Evolutionary conservation across 2,888 invertebrate species (phyloP), one percentile per base, ranked within the genome.

Genomic region (Spialia ferax): DNA sequence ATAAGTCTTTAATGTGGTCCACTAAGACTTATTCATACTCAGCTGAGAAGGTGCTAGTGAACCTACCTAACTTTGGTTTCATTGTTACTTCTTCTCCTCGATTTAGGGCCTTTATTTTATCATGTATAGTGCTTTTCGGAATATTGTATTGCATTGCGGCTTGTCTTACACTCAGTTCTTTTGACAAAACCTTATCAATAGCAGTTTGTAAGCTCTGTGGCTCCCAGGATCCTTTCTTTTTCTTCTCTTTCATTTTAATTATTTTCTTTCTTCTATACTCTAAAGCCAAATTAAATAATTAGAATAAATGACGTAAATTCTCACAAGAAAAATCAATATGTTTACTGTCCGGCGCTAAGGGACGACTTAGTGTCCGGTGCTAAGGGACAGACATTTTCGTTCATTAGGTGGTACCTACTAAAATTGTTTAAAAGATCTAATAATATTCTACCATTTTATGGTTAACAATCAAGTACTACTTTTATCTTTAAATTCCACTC

Each of bases 41-140:
- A 22, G 50, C 22, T 50, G 50, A 50, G 22, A 50, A 50, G 11
- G 50, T 45, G 15, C 15, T 45, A 13, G 42, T 54, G 54, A 54
- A 54, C 26, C 54, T 26, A 42, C 38, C 35, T 22, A 55, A 18
- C 26, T 18, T 42, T 52, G 35, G 38, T 50, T 52, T 59, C 50
- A 26, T 20, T 22, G 23, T 59, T 48, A 59, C 89, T 92, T 90
- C 77, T 22, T 32, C 32, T 4, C 54, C 54, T 26, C 15, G 26
- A 26, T 29, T 54, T 26, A 54, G 1, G 4, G 26, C 26, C 11
- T 20, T 22, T 11, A 23, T 23, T 26, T 54, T 26, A 26, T 54
- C 54, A 54, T 29, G 26, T n/a, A 54, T 6, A 54, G 52, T 52
- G 15, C 26, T 54, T 26, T 29, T 55, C 6, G 54, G 29, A 55